Evolutionary conservation across 2,113 vertebrate genomes (phyloP).

Genomic region (Phalacrocorax aristotelis): DNA sequence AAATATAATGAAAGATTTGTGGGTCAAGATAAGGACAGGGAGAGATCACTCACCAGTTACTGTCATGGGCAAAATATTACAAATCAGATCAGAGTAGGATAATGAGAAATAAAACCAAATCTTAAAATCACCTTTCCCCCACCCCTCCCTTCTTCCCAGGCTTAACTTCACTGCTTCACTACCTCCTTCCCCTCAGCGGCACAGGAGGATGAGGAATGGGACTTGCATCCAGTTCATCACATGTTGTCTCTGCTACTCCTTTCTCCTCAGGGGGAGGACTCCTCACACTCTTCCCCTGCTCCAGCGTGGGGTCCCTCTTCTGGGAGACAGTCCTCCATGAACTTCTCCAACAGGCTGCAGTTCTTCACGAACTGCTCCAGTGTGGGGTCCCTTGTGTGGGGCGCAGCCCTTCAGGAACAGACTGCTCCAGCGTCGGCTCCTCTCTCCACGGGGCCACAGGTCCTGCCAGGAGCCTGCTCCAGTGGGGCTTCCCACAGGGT

Average conservation of each 20-base stretch:
- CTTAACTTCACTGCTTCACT: not conserved
- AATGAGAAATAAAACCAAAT: not conserved
- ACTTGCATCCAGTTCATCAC: not conserved
- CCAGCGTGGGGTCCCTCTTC: not conserved
- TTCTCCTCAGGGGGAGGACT: not conserved
- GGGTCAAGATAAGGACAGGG: not conserved
- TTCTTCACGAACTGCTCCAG: not conserved
- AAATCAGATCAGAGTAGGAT: not conserved
- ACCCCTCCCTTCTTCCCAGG: not conserved
- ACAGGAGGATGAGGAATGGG: not conserved
- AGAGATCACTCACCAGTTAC: not conserved
- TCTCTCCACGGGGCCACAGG: not conserved
- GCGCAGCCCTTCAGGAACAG: not conserved
- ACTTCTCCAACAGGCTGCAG: too few species aligned
- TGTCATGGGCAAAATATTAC: not conserved
- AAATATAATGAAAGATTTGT: not conserved
- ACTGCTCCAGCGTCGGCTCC: not conserved
- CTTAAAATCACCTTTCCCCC: not conserved
- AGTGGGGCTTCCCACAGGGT: not conserved
- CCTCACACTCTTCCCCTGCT: not conserved
- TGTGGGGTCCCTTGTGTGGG: too few species aligned
- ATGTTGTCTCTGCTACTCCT: not conserved
- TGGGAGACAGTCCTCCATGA: not conserved
- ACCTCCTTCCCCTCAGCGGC: not conserved
- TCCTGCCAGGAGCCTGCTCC: not conserved